These are phyloP conservation scores for Solenodon paradoxus DNA, from an alignment of 2,113 vertebrate genomes.

Conservation along the genomic window DNA sequence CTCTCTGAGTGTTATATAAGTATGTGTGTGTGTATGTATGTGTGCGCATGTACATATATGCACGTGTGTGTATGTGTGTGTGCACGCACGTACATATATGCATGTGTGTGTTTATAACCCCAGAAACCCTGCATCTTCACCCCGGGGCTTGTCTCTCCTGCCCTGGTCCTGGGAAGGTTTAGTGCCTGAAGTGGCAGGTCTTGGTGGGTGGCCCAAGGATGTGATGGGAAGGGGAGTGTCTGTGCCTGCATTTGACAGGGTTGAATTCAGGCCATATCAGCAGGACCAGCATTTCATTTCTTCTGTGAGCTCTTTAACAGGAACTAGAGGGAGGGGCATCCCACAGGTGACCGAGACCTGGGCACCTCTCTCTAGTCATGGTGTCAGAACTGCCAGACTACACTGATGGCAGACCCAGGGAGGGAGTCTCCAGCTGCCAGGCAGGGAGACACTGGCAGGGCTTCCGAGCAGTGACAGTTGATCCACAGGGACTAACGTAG, in stretches of 20 bases:
- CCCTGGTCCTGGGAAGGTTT: background rate
- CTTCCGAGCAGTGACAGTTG: background rate
- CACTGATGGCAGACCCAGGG: background rate
- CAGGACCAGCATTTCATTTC: accelerated
- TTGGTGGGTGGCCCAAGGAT: background rate
- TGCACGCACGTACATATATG: too few relatives aligned
- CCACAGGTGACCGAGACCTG: background rate
- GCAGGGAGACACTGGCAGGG: background rate
- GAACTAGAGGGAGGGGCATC: background rate
- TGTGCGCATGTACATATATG: too few relatives aligned
- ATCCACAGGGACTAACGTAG: background rate
- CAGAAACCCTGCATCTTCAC: background rate
- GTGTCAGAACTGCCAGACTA: background rate
- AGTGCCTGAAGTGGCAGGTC: background rate
- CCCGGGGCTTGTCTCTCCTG: background rate
- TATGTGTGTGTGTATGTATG: background rate
- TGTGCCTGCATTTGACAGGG: background rate
- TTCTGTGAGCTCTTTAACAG: background rate
- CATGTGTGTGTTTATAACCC: background rate
- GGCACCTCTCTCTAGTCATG: background rate
- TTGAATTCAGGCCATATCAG: background rate
- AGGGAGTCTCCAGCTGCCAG: background rate
- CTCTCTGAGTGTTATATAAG: background rate
- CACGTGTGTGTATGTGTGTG: background rate
- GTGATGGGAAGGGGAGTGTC: background rate